These are phyloP conservation scores for Macropodus opercularis DNA, from an alignment of 2,797 vertebrate species.

Conservation along the genomic window DNA sequence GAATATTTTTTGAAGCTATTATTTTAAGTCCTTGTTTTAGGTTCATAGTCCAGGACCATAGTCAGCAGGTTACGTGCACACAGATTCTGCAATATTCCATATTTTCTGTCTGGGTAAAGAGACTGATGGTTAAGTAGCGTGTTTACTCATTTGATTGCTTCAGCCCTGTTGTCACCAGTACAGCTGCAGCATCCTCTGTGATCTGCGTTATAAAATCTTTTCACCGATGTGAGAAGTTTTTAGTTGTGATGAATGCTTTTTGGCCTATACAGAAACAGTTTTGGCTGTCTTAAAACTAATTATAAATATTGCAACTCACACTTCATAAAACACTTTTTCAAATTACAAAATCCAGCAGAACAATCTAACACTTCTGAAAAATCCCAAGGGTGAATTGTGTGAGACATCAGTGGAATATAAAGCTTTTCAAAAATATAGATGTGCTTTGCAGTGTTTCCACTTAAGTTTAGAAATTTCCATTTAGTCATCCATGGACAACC, in stretches of 20 bases:
- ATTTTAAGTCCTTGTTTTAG: not conserved
- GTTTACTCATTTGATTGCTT: not conserved
- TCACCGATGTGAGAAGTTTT: no score
- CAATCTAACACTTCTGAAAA: slow-evolving; percentile 24
- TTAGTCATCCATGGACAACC: not conserved
- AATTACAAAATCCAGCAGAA: slow-evolving; percentile 22
- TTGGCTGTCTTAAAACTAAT: slow-evolving; percentile 14
- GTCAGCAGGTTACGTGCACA: no score
- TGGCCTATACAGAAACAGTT: not conserved
- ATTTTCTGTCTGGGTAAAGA: not conserved
- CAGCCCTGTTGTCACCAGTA: no score
- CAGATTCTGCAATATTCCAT: not conserved
- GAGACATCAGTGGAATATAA: slow-evolving; percentile 30
- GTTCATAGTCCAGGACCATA: not conserved
- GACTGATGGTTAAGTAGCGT: not conserved
- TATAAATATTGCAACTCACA: slow-evolving; percentile 28
- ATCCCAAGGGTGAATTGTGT: slow-evolving; percentile 17
- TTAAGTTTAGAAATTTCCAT: slow-evolving; percentile 11
- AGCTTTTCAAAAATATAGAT: slow-evolving; percentile 16
- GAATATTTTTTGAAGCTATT: no score
- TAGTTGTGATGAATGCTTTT: not conserved
- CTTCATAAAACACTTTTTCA: slow-evolving; percentile 25
- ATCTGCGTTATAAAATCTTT: no score
- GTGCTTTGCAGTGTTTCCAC: slow-evolving; percentile 34
- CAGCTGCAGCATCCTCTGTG: no score